A percentile compares a stretch with the other conserved stretches of the same genome.
These are phyloP conservation scores for Nasua narica DNA, from an alignment of 2,797 vertebrate species.

Conservation along the genomic window DNA sequence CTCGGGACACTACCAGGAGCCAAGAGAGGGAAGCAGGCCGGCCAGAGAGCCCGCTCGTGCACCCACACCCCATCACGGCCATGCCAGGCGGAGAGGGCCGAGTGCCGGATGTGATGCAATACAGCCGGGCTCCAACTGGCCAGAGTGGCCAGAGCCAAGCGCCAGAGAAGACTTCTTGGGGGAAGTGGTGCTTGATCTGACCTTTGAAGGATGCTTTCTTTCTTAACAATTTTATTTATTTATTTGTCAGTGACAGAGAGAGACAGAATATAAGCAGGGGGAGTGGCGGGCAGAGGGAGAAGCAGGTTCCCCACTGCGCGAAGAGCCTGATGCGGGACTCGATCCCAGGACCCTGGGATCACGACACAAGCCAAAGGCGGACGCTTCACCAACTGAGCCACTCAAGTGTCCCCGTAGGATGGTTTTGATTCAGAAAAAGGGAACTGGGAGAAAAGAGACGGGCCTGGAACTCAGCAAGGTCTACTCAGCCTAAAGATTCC, in stretches of 20 bases:
- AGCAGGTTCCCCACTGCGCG: not conserved
- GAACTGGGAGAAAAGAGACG: not conserved
- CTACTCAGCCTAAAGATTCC: not conserved
- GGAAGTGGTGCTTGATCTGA: not conserved
- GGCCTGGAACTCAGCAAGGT: not conserved
- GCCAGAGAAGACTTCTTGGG: not conserved
- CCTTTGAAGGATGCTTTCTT: not conserved
- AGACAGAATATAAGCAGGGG: not conserved
- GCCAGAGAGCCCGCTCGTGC: not conserved
- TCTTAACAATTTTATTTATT: not conserved
- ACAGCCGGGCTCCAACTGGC: not conserved
- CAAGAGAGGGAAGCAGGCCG: not conserved
- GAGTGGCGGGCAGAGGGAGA: not conserved
- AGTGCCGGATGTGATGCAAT: not conserved
- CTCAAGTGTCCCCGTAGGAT: not conserved
- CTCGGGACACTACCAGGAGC: not conserved
- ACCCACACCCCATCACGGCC: too few species aligned
- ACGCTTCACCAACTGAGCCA: not conserved
- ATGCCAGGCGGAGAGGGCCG: not conserved
- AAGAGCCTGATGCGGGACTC: not conserved
- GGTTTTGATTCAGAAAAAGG: not conserved
- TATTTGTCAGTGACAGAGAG: not conserved
- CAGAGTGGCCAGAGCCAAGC: not conserved
- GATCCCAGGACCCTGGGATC: not conserved
- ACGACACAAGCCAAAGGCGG: not conserved